A percentile compares a stretch with the other conserved stretches of the same genome.
Conservation (phyloP, 2,113 vertebrate species). For the Mormoops blainvillei region DNA sequence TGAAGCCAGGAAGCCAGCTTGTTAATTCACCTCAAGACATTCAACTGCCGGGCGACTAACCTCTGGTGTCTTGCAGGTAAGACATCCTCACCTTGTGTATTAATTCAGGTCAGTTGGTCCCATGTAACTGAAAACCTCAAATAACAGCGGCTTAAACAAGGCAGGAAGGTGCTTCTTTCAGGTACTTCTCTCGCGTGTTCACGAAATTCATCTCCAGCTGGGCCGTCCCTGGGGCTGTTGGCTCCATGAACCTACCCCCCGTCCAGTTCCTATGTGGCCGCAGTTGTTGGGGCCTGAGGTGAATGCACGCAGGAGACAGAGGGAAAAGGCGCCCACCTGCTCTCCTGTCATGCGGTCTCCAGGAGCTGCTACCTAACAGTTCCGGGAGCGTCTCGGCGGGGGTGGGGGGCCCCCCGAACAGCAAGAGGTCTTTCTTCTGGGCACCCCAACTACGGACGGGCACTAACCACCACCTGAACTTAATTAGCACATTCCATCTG, state of each 20-base stretch:
- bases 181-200: accelerated
- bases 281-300: accelerated
- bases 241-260: not conserved
- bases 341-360: not conserved
- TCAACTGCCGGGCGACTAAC: not conserved
- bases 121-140: not conserved
- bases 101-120: not conserved
- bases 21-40: not conserved
- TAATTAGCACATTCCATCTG: not conserved
- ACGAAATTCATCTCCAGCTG: not conserved
- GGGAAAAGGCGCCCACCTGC: accelerated
- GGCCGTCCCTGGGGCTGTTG: not conserved
- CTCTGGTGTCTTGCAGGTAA: accelerated
- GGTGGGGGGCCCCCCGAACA: too few species aligned
- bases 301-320: accelerated
- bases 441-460: accelerated
- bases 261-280: accelerated
- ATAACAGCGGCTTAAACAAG: not conserved
- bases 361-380: not conserved
- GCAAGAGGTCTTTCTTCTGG: not conserved
- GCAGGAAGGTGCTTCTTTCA: not conserved
- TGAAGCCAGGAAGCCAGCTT: not conserved
- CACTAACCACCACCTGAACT: accelerated
- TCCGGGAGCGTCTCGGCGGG: not conserved
- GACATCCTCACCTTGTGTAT: not conserved